Evolutionary conservation across 2,113 vertebrate species (phyloP).

Genomic region (Ceuthmochares aereus): DNA sequence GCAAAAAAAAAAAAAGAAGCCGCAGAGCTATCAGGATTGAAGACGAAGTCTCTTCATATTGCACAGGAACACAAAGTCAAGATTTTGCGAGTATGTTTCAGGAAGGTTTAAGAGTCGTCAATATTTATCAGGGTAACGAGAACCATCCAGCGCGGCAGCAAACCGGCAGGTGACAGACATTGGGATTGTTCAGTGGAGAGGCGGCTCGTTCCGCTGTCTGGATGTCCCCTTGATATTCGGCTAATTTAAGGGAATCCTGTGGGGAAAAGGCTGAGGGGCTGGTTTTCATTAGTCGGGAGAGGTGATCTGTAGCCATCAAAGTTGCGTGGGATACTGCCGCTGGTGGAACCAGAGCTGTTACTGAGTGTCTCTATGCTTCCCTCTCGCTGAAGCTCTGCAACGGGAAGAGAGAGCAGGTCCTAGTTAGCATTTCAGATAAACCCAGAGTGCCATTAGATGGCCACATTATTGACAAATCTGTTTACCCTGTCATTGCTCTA

Average conservation of each 20-base stretch:
- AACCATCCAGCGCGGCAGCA: background rate
- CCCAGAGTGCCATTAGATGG: accelerated
- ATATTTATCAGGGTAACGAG: background rate
- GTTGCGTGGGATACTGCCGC: conserved; percentile 95
- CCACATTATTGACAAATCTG: background rate
- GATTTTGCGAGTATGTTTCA: conserved; percentile 22
- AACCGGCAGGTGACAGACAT: background rate
- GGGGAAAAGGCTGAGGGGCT: conserved; percentile 96
- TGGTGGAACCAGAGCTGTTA: conserved; percentile 98
- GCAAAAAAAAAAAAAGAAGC: conserved; percentile 39
- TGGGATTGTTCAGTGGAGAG: background rate
- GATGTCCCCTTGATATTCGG: background rate
- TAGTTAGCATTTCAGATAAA: conserved; percentile 19
- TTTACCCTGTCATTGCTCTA: background rate
- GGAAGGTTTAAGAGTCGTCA: conserved; percentile 23
- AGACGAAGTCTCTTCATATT: conserved; percentile 53
- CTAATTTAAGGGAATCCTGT: conserved; percentile 85
- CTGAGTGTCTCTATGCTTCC: conserved; percentile 99
- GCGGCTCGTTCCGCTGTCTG: background rate
- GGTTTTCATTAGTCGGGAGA: conserved; percentile 94
- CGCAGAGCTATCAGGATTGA: background rate
- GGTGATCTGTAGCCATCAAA: conserved; percentile 96
- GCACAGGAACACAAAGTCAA: conserved; percentile 39
- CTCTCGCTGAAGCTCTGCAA: conserved; percentile 95
- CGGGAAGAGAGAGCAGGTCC: conserved; percentile 71